Percentiles rank a stretch among this genome's conserved stretches.
Evolutionary conservation across 2,888 invertebrate genomes (phyloP).

Genomic region (Agrotis exclamationis): DNA sequence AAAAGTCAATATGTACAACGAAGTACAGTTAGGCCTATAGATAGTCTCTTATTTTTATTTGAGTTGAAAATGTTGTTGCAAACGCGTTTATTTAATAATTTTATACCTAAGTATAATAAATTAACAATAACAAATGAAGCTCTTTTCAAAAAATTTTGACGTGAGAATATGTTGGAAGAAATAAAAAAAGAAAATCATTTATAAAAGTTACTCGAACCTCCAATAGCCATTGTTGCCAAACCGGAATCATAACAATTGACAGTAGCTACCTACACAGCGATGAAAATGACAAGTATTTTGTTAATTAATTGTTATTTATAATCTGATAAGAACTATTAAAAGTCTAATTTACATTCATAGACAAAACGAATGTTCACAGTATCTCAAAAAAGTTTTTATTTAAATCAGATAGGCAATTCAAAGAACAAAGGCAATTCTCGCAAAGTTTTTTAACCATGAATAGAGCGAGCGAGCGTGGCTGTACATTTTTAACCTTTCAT

Average conservation of each 20-base stretch:
- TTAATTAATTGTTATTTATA: constrained; percentile 2
- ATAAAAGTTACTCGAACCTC: constrained; percentile 10
- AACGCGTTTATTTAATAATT: background rate
- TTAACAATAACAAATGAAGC: constrained; percentile 17
- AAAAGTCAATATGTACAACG: background rate
- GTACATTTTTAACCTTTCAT: constrained; percentile 61
- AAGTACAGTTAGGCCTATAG: constrained; percentile 42
- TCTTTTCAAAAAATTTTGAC: constrained; percentile 11
- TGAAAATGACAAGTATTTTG: constrained; percentile 29
- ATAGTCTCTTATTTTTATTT: constrained; percentile 6
- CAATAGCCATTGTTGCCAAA: constrained; percentile 20
- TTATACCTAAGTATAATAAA: background rate
- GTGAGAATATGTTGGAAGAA: background rate
- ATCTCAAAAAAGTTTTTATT: constrained; percentile 26
- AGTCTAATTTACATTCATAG: constrained; percentile 6
- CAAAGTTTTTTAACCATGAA: constrained; percentile 47
- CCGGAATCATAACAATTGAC: constrained; percentile 3
- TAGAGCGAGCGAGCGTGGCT: constrained; percentile 19
- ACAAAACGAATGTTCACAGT: background rate
- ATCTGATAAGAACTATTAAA: constrained; percentile 17
- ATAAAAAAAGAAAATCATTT: constrained; percentile 16
- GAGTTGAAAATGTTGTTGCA: background rate
- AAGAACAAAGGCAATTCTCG: constrained; percentile 46
- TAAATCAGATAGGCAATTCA: constrained; percentile 34
- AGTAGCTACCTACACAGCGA: background rate